Percentiles rank a stretch among this genome's conserved stretches.
phyloP scores from a whole-genome alignment of 2,797 vertebrate genomes.

The Distichodus sexfasciatus region DNA sequence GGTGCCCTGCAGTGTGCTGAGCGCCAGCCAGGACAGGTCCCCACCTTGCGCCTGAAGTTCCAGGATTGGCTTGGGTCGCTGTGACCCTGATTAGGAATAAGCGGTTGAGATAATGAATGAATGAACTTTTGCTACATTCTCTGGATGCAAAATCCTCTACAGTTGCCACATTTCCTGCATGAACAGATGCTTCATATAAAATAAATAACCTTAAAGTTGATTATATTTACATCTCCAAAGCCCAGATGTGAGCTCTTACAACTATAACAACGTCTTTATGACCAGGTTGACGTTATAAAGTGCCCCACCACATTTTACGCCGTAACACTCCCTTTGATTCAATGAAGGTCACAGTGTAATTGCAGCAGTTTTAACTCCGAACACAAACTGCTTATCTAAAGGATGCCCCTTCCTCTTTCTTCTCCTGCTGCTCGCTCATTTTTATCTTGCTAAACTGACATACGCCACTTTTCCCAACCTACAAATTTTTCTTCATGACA shows the following conservation, averaged over 20 bases:
- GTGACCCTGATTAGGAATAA: no score
- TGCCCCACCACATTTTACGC: not conserved
- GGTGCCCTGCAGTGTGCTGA: no score
- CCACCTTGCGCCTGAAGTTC: no score
- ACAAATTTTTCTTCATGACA: no score
- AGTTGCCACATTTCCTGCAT: not conserved
- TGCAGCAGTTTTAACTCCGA: not conserved
- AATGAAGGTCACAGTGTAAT: constrained; percentile 15
- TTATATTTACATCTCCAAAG: constrained; percentile 36
- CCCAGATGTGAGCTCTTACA: constrained; percentile 41
- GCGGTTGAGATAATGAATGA: not conserved
- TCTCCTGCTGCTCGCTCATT: no score
- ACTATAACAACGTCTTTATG: constrained; percentile 40
- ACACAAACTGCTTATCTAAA: not conserved
- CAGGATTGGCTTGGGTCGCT: no score
- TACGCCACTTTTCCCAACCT: no score
- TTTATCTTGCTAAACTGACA: no score
- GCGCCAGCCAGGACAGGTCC: no score
- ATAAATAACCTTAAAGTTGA: constrained; percentile 50
- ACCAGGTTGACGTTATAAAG: not conserved
- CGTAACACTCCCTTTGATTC: not conserved
- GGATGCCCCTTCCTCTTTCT: no score
- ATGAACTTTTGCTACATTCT: constrained; percentile 17
- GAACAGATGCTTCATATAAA: not conserved
- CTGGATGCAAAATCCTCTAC: not conserved